Base-by-base conservation (phyloP, 2,113 vertebrate species). In the Coturnix japonica region DNA sequence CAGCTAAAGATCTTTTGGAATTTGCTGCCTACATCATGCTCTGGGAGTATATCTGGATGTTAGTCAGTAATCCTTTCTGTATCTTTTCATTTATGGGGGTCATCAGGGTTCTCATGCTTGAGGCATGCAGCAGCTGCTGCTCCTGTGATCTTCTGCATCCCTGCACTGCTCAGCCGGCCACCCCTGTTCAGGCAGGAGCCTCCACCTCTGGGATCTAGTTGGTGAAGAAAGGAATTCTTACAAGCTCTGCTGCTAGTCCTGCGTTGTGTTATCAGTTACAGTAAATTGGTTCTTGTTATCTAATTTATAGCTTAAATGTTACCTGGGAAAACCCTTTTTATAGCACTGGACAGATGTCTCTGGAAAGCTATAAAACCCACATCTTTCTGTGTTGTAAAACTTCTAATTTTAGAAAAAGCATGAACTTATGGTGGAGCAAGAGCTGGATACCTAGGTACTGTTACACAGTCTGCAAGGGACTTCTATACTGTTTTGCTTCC, bases 161-260 rank as follows among this genome's bases (percentile, higher is more conserved):
- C 71, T 47, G 60, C 25, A 7, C 13, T 28, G 19, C 49, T 60
- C 59, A 2, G 4, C 61, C 66, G 46, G 39, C 9, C 1, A 1
- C 13, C 15, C 0, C 0, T 30, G 6, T 16, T 13, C 47, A 69
- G 26, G 7, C n/a, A 14, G 8, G 41, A 74, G 11, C 25, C 9
- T 63, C 25, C 18, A 67, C 66, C 74, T 6, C 46, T 63, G 80
- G 49, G 35, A 89, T 11, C 7, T 69, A 8, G 41, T 63, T 75
- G 30, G 67, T 37, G 46, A 74, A 63, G 41, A 63, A 87, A 67
- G 46, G 41, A 41, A 13, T 15, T 20, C 19, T 63, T 43, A 35
- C 18, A 61, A 54, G 26, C 4, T 7, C 31, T 85, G 44, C 43
- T 81, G 49, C 13, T 67, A 37, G 69, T 82, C 60, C 35, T 69